Conservation (phyloP, 2,888 invertebrate genomes). For the Gymnocheta viridis region DNA sequence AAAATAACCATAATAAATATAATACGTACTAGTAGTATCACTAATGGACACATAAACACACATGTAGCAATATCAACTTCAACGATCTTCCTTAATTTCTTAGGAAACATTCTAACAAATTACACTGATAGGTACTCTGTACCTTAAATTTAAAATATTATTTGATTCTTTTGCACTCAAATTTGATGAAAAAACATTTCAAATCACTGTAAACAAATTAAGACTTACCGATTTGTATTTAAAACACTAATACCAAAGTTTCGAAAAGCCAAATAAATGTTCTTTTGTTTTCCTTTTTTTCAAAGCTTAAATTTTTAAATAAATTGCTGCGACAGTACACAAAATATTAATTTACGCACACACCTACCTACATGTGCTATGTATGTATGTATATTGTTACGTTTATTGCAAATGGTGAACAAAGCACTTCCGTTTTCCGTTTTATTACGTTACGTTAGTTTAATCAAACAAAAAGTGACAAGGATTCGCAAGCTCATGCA, state of each 20-base stretch:
- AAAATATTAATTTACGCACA: neutral
- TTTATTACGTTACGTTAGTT: constrained; percentile 55
- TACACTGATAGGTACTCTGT: neutral
- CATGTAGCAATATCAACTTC: neutral
- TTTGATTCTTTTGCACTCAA: no score
- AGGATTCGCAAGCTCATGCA: neutral
- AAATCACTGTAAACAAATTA: no score
- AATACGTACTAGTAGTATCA: constrained; percentile 40
- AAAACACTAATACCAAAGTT: neutral
- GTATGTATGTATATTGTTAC: neutral
- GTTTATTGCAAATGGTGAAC: constrained; percentile 54
- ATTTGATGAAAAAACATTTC: no score
- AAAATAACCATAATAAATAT: constrained; percentile 58
- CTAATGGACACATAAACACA: constrained; percentile 25
- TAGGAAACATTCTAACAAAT: constrained; percentile 21
- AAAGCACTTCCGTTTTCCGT: constrained; percentile 69
- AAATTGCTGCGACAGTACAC: constrained; percentile 4
- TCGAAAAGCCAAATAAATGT: neutral
- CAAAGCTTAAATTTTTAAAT: neutral
- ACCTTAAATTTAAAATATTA: neutral
- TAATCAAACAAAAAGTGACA: constrained; percentile 44
- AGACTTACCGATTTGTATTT: constrained; percentile 23
- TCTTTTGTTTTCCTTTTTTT: neutral
- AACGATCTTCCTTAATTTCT: constrained; percentile 35
- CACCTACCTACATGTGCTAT: neutral